Percentiles rank a stretch among this genome's conserved stretches.
Evolutionary conservation across 2,797 vertebrate genomes (phyloP).

Genomic region (Tragelaphus eurycerus): DNA sequence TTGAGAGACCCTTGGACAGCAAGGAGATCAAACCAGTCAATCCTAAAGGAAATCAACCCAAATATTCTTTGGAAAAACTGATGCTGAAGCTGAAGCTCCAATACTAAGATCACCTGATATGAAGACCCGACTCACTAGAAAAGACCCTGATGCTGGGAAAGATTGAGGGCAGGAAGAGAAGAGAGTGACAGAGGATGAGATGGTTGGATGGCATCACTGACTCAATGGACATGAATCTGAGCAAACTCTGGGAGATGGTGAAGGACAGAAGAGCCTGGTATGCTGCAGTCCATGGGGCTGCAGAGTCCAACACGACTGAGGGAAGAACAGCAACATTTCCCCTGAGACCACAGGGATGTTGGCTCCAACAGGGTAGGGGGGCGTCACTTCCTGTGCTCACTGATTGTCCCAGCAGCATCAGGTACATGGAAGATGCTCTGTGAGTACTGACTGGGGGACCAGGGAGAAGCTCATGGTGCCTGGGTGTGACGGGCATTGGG

Average conservation of each 20-base stretch:
- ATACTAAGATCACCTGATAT: not conserved
- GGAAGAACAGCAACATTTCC: not conserved
- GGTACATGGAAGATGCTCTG: rapidly evolving
- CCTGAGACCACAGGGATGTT: not conserved
- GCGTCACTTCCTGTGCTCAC: no score
- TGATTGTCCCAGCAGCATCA: rapidly evolving
- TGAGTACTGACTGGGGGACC: rapidly evolving
- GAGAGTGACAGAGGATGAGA: not conserved
- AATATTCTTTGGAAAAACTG: not conserved
- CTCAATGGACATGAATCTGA: not conserved
- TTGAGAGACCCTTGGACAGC: not conserved
- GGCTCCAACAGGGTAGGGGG: no score
- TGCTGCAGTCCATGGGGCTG: not conserved
- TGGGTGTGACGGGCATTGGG: rapidly evolving
- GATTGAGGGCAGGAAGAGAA: not conserved
- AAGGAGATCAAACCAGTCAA: not conserved
- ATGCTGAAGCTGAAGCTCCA: not conserved
- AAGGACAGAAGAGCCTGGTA: not conserved
- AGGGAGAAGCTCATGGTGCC: not conserved
- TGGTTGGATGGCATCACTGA: not conserved
- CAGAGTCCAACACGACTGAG: not conserved
- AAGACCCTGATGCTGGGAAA: not conserved
- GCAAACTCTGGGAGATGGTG: not conserved
- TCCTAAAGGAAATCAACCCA: not conserved
- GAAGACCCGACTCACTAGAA: not conserved